Evolutionary conservation across 2,888 invertebrate species (phyloP).

Genomic region (Chalcosyrphus nemorum): DNA sequence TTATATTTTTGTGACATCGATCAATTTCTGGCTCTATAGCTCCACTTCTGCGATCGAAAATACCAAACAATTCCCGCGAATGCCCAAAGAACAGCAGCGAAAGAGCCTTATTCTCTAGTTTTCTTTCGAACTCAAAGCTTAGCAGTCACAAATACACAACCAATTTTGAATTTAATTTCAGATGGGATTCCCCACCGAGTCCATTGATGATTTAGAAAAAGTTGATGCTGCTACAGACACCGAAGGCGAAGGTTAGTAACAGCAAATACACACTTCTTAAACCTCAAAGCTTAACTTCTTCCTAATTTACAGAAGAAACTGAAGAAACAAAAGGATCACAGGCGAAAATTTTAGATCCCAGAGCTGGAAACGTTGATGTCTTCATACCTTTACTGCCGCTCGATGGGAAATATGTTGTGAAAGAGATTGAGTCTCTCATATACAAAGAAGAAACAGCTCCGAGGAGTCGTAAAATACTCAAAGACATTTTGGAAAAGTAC

Average conservation of each 20-base stretch:
- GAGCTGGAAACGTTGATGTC: slow-evolving; percentile 91
- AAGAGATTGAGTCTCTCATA: slow-evolving; percentile 83
- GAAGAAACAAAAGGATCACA: neutral
- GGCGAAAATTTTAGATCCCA: slow-evolving; percentile 85
- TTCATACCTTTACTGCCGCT: slow-evolving; percentile 87
- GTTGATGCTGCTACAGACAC: slow-evolving; percentile 78
- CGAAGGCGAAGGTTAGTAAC: slow-evolving; percentile 80
- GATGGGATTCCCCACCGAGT: slow-evolving; percentile 88
- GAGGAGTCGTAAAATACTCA: slow-evolving; percentile 84
- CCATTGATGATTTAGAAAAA: slow-evolving; percentile 86
- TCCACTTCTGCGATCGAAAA: too few species aligned
- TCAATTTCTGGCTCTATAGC: too few species aligned
- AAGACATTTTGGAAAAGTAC: slow-evolving; percentile 83
- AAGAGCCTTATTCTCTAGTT: too few species aligned
- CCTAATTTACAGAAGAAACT: slow-evolving; percentile 10
- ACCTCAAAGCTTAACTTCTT: neutral
- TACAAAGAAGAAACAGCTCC: slow-evolving; percentile 83
- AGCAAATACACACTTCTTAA: neutral
- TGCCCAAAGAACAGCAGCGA: too few species aligned
- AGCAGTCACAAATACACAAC: neutral
- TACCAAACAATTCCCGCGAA: too few species aligned
- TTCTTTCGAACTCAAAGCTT: too few species aligned
- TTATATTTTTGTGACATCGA: too few species aligned
- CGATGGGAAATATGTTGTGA: slow-evolving; percentile 84
- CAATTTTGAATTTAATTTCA: slow-evolving; percentile 77